Base-by-base conservation (phyloP, 2,113 vertebrate species). In the Catagonus wagneri region DNA sequence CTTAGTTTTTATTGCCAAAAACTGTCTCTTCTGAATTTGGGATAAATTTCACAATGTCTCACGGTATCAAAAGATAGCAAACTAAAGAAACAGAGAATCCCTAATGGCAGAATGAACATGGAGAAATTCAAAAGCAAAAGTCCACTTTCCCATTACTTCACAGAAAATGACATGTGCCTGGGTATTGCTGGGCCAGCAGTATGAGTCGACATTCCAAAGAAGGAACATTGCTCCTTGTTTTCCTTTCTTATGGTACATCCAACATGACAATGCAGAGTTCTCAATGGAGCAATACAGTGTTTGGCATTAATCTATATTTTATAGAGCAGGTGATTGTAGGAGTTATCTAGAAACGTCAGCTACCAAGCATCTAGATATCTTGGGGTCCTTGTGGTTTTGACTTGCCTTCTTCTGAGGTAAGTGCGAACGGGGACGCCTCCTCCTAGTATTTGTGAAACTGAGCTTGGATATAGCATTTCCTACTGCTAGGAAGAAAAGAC, bases 351-450 rank as follows among this genome's bases (percentile, higher is more conserved):
- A 87, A 90, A 54, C 7, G 36, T 15, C 25, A 86, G 10, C 4
- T 74, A 3, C 23, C 16, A 65, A 56, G 2, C 10, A 74, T 15
- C 7, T 58, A 61, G 44, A 68, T 36, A 66, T 29, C 12, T 84
- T 50, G 29, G 19, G 14, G 12, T 2, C 8, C 17, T 12, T 5
- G 29, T 54, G 0, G 0, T 52, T 72, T 58, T 56, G 19, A 9
- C n/a, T 2, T 72, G 34, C 16, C 19, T 36, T 71, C 34, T 81
- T 8, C 12, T n/a, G 17, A 61, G 14, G 34, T 23, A 22, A 7
- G 9, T 23, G 1, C 16, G 1, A 8, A 12, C 13, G 9, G 3
- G 17, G 20, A 15, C 10, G n/a, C 44, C 44, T 44, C 44, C 2
- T 7, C 10, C 9, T 27, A 20, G 25, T 6, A 16, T 6, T 19